Conservation (phyloP, 2,113 vertebrate genomes). For the Dromaius novaehollandiae region DNA sequence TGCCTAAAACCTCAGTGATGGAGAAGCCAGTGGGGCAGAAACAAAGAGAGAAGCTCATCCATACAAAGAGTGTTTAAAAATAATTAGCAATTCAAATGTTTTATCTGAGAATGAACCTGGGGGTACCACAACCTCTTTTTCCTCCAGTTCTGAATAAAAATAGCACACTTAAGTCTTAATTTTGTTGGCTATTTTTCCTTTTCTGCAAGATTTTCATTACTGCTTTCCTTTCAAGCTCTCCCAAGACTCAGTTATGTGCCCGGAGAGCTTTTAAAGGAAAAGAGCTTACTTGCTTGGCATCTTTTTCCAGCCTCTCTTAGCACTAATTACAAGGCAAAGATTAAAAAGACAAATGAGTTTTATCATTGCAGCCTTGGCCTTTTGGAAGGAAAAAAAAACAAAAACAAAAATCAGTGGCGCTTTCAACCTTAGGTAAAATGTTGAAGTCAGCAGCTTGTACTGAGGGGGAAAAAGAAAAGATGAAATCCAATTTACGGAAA, state of each 20-base stretch:
- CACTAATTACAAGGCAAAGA: conserved; percentile 50
- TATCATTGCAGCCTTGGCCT: conserved; percentile 7
- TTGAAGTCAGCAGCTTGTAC: conserved; percentile 47
- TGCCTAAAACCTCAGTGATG: background rate
- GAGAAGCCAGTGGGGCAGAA: background rate
- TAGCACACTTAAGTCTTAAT: conserved; percentile 25
- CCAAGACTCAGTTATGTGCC: background rate
- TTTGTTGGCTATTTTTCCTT: conserved; percentile 48
- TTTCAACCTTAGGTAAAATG: conserved; percentile 35
- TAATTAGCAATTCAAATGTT: conserved; percentile 12
- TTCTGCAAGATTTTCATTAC: conserved; percentile 57
- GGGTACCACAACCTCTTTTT: background rate
- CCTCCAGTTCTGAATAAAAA: conserved; percentile 18
- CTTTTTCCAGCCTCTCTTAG: background rate
- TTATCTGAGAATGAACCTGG: conserved; percentile 4
- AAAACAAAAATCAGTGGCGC: background rate
- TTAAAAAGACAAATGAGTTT: conserved; percentile 56
- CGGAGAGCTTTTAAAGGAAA: conserved; percentile 21
- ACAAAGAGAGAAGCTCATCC: background rate
- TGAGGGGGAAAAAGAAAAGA: background rate
- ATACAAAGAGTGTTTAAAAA: background rate
- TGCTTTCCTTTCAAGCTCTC: conserved; percentile 47
- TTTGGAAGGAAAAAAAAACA: background rate
- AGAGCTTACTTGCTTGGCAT: background rate
- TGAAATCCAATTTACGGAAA: conserved; percentile 43